A percentile compares a stretch with the other conserved stretches of the same genome.
These are phyloP conservation scores for Coracias cyanogaster DNA, from an alignment of 2,797 vertebrate species.

Conservation along the genomic window DNA sequence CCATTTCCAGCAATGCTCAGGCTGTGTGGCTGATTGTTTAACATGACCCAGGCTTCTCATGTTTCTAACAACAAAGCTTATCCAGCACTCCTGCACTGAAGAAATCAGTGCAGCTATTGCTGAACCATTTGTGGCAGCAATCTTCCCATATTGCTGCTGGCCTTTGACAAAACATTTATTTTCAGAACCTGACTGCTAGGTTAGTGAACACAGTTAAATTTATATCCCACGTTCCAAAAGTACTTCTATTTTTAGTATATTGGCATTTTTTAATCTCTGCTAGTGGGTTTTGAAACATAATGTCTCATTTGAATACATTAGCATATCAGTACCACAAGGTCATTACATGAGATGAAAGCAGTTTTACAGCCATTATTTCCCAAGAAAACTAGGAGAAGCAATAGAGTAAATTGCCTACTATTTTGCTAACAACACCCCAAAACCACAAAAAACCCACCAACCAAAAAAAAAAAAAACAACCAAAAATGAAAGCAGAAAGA, in stretches of 20 bases:
- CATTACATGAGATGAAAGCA: conserved; percentile 47
- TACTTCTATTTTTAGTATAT: conserved; percentile 56
- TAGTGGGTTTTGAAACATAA: conserved; percentile 56
- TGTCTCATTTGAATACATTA: conserved; percentile 70
- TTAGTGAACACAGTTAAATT: conserved; percentile 17
- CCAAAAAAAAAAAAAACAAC: background rate
- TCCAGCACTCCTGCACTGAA: fast-evolving
- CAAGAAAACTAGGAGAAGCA: background rate
- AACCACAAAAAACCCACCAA: too few relatives aligned
- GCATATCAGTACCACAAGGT: conserved; percentile 58
- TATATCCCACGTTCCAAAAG: background rate
- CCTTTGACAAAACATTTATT: background rate
- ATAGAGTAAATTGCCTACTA: background rate
- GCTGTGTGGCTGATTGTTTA: fast-evolving
- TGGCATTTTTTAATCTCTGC: conserved; percentile 50
- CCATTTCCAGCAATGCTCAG: background rate
- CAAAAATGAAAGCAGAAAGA: background rate
- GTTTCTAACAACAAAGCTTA: background rate
- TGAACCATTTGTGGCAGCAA: background rate
- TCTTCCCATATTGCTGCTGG: background rate
- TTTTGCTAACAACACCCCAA: background rate
- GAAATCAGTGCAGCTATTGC: background rate
- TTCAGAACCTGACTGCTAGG: background rate
- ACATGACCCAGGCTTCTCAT: background rate
- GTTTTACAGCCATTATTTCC: conserved; percentile 12